Evolutionary conservation across 2,113 vertebrate genomes (phyloP).

Genomic region (Strix aluco): DNA sequence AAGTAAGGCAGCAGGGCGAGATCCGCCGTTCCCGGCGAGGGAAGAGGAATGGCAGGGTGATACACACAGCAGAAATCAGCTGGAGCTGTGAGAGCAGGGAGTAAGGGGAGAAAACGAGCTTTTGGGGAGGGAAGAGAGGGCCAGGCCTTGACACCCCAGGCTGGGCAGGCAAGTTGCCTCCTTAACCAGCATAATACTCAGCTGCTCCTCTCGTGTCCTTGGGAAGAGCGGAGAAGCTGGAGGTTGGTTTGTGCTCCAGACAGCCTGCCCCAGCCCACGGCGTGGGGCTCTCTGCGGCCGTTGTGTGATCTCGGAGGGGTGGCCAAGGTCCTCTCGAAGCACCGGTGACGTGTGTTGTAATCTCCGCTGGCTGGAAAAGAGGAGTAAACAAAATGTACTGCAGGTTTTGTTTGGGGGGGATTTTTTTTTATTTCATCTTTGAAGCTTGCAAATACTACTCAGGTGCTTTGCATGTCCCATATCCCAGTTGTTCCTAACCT

Average conservation of each 20-base stretch:
- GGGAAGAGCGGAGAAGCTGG: not conserved
- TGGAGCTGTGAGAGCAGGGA: not conserved
- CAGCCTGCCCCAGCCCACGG: rapidly evolving
- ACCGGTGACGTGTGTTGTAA: not conserved
- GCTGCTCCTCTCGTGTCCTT: not conserved
- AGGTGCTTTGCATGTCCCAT: not conserved
- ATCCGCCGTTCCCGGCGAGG: rapidly evolving
- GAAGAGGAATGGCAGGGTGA: not conserved
- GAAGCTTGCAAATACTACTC: not conserved
- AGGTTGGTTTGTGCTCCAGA: not conserved
- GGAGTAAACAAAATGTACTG: not conserved
- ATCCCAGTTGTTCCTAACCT: not conserved
- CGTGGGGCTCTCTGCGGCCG: rapidly evolving
- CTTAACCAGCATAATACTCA: rapidly evolving
- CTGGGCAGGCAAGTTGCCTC: not conserved
- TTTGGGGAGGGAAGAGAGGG: not conserved
- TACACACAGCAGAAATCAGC: not conserved
- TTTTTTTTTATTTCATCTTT: not conserved
- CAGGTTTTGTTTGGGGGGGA: not conserved
- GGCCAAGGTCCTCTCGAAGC: not conserved
- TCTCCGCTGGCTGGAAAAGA: not conserved
- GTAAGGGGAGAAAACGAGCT: not conserved
- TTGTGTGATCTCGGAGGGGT: not conserved
- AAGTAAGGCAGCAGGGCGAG: not conserved
- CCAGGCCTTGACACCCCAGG: not conserved